phyloP scores from a whole-genome alignment of 2,113 vertebrate species.

The Gobiocypris rarus region DNA sequence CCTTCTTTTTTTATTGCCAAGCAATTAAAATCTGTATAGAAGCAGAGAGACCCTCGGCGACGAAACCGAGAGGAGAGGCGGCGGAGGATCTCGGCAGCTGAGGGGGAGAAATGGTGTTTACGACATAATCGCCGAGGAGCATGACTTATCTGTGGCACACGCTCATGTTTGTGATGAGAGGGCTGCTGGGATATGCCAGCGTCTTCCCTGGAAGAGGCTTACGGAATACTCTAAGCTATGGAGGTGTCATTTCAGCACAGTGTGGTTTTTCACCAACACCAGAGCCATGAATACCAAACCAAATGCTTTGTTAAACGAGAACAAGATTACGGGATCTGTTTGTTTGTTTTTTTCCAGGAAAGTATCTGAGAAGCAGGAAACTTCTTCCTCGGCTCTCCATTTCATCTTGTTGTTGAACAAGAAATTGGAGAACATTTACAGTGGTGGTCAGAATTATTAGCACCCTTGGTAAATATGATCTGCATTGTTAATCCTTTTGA shows the following conservation, averaged over 20 bases:
- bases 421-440: neutral
- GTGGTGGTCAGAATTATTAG: too few species aligned
- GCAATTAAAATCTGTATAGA: conserved; percentile 57
- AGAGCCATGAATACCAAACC: conserved; percentile 41
- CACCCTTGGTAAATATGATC: too few species aligned
- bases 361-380: neutral
- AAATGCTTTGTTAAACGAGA: conserved; percentile 3
- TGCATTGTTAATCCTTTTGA: too few species aligned
- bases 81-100: conserved; percentile 34
- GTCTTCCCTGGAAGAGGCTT: conserved; percentile 62
- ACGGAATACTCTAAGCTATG: conserved; percentile 57
- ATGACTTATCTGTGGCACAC: conserved; percentile 66
- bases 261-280: conserved; percentile 30
- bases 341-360: neutral
- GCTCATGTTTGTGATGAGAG: conserved; percentile 62
- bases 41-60: conserved; percentile 19
- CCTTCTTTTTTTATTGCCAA: conserved; percentile 51
- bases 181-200: conserved; percentile 59
- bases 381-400: neutral
- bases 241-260: conserved; percentile 65
- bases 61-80: conserved; percentile 1
- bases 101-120: conserved; percentile 53
- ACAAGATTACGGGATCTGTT: neutral
- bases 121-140: conserved; percentile 64
- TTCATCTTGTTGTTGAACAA: neutral